Evolutionary conservation across 2,113 vertebrate genomes (phyloP), one percentile per base, ranked within the genome.

Genomic region (Cyprinodon brontotheroides): DNA sequence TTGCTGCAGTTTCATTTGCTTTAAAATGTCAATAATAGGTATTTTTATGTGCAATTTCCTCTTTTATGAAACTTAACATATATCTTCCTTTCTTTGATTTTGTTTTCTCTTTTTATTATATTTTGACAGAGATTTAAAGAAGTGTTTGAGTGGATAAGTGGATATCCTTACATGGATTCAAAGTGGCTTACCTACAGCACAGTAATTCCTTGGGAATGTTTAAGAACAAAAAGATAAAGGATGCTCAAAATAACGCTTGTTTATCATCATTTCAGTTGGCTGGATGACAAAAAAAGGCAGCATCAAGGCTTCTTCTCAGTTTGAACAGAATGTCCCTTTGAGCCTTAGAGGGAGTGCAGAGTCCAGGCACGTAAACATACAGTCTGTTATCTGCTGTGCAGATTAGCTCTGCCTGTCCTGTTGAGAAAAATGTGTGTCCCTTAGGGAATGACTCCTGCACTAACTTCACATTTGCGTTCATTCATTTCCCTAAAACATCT

Each of bases 381-480:
- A 57, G 39, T 39, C 72, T 79, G 81, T 82, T 87, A 87, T 90
- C 79, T 82, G 67, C 61, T 38, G 50, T 70, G 75, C 64, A 82
- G 74, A 86, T 78, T 79, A 83, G 17, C 57, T 48, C 63, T 61
- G 69, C 78, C 68, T 67, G 65, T 84, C 81, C 83, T 78, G 60
- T 4, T 22, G 61, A 81, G 68, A 53, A 57, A 57, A 57, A 48
- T 22, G 4, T 79, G 76, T 65, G 60, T 63, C 78, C 85, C 68
- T 80, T 75, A 47, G 84, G 85, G 67, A 86, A 65, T 0, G 2
- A 48, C 65, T 77, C 78, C 77, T 81, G 74, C 74, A 68, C 74
- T 53, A 70, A 76, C 78, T 75, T 76, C 75, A 66, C 64, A 57
- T 80, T 77, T 64, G 80, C 72, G 79, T 62, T 78, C 78, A 62